Base-by-base conservation (phyloP, 2,113 vertebrate species). In the Ictalurus furcatus region DNA sequence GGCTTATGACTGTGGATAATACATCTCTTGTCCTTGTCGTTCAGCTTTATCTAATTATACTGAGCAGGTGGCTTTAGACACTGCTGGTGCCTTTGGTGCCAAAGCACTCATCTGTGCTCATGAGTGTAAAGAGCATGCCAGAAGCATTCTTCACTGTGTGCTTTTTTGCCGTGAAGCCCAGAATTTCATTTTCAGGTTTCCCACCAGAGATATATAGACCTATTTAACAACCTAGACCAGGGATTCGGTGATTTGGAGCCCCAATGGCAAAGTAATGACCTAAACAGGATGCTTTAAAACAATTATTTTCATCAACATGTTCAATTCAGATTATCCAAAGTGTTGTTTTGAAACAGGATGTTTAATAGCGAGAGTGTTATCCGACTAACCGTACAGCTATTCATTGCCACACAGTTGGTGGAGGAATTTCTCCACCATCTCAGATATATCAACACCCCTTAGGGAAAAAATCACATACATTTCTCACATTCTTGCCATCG, bases 91-190 rank as follows among this genome's bases (percentile, higher is more conserved):
- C 40, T 65, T 54, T 21, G 63, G 84, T 85, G 84, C 84, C 84
- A 85, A 85, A 52, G 44, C 44, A 85, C 44, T 85, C 84, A 85
- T 69, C 61, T 85, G 84, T 85, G 61, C 61, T 67, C 83, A 67
- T 84, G 83, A 67, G 61, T 65, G 37, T 67, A 67, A 67, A 30
- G 44, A 85, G 63, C 28, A 7, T 85, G 84, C 84, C 84, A 85
- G 63, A 69, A 85, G 44, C 84, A 5, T n/a, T 54, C 9, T 85
- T 69, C 63, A 67, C 28, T 19, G 40, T 78, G 21, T 52, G 74
- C 23, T 40, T 78, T 48, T 44, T 76, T 76, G 76, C 80, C n/a
- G 28, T 21, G 8, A 59, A 65, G 61, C 59, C 83, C 83, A 67
- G 84, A 85, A 85, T 67, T 69, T 54, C 84, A n/a, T 69, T 85